phyloP scores from a whole-genome alignment of 2,797 vertebrate genomes.

The Enteromius treurensis region DNA sequence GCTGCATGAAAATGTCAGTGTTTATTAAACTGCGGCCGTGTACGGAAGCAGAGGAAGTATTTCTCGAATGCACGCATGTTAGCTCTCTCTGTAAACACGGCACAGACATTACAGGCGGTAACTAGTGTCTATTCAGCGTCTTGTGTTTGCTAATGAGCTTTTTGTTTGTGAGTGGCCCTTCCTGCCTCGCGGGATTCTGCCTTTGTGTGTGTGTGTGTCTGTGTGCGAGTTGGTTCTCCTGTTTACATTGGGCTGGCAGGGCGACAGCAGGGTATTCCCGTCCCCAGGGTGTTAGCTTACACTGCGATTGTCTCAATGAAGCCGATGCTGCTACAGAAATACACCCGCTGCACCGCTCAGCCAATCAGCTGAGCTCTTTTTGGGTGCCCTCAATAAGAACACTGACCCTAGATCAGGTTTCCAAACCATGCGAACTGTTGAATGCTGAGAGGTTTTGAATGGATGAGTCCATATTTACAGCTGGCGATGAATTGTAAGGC shows the following conservation, averaged over 20 bases:
- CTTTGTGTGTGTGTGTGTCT: neutral
- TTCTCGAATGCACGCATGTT: conserved; percentile 1
- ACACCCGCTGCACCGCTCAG: neutral
- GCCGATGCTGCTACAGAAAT: conserved; percentile 18
- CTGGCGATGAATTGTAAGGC: neutral
- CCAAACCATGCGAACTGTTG: neutral
- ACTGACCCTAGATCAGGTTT: conserved; percentile 19
- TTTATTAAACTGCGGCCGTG: conserved; percentile 67
- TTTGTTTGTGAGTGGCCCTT: conserved; percentile 42
- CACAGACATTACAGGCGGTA: conserved; percentile 7
- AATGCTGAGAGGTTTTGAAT: neutral
- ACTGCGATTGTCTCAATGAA: conserved; percentile 40
- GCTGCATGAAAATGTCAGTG: conserved; percentile 70
- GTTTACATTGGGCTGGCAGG: conserved; percentile 31
- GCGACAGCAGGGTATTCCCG: conserved; percentile 52
- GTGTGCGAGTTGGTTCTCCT: conserved; percentile 21
- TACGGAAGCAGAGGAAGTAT: conserved; percentile 47
- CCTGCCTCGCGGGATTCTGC: conserved; percentile 12
- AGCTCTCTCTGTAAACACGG: neutral
- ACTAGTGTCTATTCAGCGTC: conserved; percentile 28
- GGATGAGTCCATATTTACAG: neutral
- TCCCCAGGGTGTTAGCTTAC: conserved; percentile 38
- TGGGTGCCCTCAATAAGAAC: conserved; percentile 3
- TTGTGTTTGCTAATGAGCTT: conserved; percentile 43
- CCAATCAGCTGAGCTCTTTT: conserved; percentile 10